phyloP scores from a whole-genome alignment of 2,888 invertebrate species.

The Athalia rosae region DNA sequence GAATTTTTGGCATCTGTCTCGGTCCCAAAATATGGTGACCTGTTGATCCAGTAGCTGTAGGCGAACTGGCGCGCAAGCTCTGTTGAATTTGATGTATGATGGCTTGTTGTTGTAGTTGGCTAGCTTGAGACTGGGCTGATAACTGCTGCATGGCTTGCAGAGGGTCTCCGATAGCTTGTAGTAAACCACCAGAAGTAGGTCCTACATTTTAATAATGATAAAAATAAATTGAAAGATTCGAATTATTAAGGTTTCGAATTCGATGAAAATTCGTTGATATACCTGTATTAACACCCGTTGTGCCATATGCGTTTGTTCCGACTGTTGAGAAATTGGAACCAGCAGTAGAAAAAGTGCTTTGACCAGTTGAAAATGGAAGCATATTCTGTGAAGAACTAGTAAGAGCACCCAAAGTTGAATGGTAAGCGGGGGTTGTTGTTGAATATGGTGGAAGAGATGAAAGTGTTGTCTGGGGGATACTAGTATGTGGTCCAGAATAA shows the following conservation, averaged over 20 bases:
- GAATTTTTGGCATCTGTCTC: conserved; percentile 72
- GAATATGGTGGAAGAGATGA: conserved; percentile 68
- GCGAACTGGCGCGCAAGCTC: conserved; percentile 70
- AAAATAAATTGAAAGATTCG: not conserved
- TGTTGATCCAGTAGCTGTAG: conserved; percentile 63
- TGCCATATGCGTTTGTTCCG: conserved; percentile 71
- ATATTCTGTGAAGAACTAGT: conserved; percentile 68
- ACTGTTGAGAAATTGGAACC: conserved; percentile 69
- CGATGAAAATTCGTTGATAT: not conserved
- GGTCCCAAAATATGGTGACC: conserved; percentile 63
- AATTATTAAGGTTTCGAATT: not conserved
- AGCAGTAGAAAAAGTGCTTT: conserved; percentile 67
- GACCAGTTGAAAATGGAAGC: conserved; percentile 70
- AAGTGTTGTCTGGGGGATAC: conserved; percentile 65
- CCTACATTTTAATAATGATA: conserved; percentile 54
- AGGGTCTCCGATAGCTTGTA: conserved; percentile 70
- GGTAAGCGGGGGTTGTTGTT: conserved; percentile 65
- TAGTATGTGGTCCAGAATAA: conserved; percentile 66
- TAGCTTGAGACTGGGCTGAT: conserved; percentile 71
- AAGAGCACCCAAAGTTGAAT: conserved; percentile 66
- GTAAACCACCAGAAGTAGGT: conserved; percentile 65
- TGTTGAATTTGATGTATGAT: conserved; percentile 72
- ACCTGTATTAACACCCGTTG: conserved; percentile 68
- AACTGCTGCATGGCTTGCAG: conserved; percentile 71
- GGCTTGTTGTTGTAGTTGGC: conserved; percentile 71